Evolutionary conservation across 2,888 invertebrate species (phyloP), one percentile per base, ranked within the genome.

Genomic region (Ochlodes sylvanus): DNA sequence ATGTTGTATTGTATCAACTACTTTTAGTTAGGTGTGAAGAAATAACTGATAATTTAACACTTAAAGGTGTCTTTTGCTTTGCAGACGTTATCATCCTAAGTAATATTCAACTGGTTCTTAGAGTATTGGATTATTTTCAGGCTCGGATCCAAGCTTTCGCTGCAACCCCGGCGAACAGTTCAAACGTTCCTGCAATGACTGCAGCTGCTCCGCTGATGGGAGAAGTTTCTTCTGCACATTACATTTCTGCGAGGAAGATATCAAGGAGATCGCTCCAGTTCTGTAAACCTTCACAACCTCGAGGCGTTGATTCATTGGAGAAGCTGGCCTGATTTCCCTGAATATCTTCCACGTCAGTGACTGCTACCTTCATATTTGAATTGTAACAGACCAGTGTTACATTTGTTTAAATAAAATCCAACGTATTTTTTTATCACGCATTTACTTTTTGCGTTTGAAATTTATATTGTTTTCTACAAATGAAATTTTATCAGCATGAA

Each of bases 121-220:
- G 34, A 34, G 12, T 5, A 38, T 9, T 12, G 12, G 10, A 38
- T 38, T 12, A 10, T 38, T 38, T 38, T 58, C 75, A 85, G 88
- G 86, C 52, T 71, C 83, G 3, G 89, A 88, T 67, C 82, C 84
- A 14, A 86, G 85, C 38, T 94, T 93, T 81, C 90, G 90, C 60
- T 94, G 94, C 83, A 90, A 88, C 67, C 89, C 94, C 0, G 93
- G 92, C 1, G 89, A 91, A 71, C 88, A 88, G 71, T 94, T 92
- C 83, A 88, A 87, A 69, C 84, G 84, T 0, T 87, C 86, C 50
- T 94, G 94, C 80, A 94, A 94, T 75, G 90, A 91, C 75, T 94
- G 94, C 80, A 86, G 88, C 1, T 94, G 94, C 76, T 87, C 89
- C 0, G 88, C 89, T 0, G 90, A 91, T 68, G 94, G 94, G 10